Base-by-base conservation (phyloP, 2,113 vertebrate genomes). In the Nasalis larvatus region DNA sequence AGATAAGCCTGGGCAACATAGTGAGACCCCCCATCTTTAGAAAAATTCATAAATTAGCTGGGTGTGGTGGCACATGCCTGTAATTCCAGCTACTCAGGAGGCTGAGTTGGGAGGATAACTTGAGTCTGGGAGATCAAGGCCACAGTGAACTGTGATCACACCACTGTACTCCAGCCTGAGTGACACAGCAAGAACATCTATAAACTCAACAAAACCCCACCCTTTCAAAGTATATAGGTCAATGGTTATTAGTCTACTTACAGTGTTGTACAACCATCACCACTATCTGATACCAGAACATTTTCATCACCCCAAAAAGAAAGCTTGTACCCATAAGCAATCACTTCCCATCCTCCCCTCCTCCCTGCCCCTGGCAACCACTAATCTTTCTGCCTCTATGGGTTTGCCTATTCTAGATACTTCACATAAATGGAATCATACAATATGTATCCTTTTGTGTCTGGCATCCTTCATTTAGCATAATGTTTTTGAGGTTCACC, bases 371-470 rank as follows among this genome's bases (percentile, higher is more conserved):
- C 73, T 18, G n/a, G 42, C 20, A 54, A 49, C 18, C 30, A 35
- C 54, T 78, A 9, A n/a, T 18, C 66, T 92, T 77, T 35, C 85
- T 52, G 58, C 37, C 58, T 66, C n/a, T 58, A 3, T 6, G 16
- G 52, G 21, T 78, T 35, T 5, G 11, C 63, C 73, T 73, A 14
- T 49, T 63, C 90, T 25, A 35, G 66, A 49, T 25, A 4, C 2
- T 76, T 60, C 37, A 1, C 10, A 37, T 52, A 27, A n/a, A 73
- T 2, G 30, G 52, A 69, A 9, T 14, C 63, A 25, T 0, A 30
- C 4, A 11, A 11, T 40, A 13, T 0, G 0, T 0, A 1, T 56
- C 30, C 83, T 74, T 49, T 9, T 21, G 3, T 4, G 13, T 40
- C 60, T 40, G 52, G 32, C 42, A 74, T 66, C 69, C 71, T 25